Percentiles rank a stretch among this genome's conserved stretches.
phyloP scores from a whole-genome alignment of 2,888 invertebrate genomes.

The Pollenia amentaria region DNA sequence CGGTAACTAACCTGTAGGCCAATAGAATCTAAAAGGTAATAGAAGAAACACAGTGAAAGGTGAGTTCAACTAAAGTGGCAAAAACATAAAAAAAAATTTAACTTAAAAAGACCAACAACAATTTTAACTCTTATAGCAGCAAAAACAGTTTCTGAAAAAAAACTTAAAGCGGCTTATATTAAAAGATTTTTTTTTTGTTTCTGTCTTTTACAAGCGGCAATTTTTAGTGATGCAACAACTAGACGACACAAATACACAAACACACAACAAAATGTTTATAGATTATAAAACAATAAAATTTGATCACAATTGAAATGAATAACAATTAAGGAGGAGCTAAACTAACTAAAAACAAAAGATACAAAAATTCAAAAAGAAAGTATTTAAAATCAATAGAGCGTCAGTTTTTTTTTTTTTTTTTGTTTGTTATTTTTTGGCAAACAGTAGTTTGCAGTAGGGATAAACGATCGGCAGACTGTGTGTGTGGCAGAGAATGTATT shows the following conservation, averaged over 20 bases:
- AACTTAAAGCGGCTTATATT: slow-evolving; percentile 44
- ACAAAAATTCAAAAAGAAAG: slow-evolving; percentile 47
- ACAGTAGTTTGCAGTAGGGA: slow-evolving; percentile 41
- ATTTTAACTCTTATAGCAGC: slow-evolving; percentile 35
- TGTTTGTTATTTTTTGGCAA: slow-evolving; percentile 57
- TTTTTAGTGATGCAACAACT: slow-evolving; percentile 64
- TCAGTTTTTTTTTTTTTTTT: slow-evolving; percentile 43
- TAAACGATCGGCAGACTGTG: slow-evolving; percentile 9
- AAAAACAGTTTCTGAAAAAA: neutral
- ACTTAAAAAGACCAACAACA: slow-evolving; percentile 56
- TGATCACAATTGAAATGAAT: slow-evolving; percentile 46
- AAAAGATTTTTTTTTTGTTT: slow-evolving; percentile 34
- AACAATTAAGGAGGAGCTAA: slow-evolving; percentile 70
- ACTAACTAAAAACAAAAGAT: neutral
- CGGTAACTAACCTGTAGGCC: slow-evolving; percentile 63
- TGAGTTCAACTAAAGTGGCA: slow-evolving; percentile 56
- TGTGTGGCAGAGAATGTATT: slow-evolving; percentile 58
- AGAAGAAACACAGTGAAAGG: slow-evolving; percentile 55
- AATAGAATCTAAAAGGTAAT: slow-evolving; percentile 37
- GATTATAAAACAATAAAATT: slow-evolving; percentile 46
- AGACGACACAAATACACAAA: slow-evolving; percentile 21
- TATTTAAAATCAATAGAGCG: slow-evolving; percentile 62
- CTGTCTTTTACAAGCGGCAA: slow-evolving; percentile 42
- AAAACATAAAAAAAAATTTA: slow-evolving; percentile 29
- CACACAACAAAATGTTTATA: slow-evolving; percentile 1